Base-by-base conservation (phyloP, 2,113 vertebrate species). In the Hirundichthys speculiger region DNA sequence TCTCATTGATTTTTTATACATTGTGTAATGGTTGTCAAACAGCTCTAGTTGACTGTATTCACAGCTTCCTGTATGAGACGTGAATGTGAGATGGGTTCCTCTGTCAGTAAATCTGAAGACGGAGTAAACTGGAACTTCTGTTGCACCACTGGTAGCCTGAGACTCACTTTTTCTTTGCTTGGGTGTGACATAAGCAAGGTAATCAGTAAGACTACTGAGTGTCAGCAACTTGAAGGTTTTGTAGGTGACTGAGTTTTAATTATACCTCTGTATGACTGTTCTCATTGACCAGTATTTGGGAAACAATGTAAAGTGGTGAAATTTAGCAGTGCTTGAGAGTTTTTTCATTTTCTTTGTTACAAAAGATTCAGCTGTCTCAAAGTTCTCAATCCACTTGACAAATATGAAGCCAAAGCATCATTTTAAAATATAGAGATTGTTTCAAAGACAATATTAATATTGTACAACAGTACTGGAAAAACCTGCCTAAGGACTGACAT, bases 71-170 rank as follows among this genome's bases (percentile, higher is more conserved):
- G 77, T 56, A 48, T 73, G 62, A 72, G 73, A 80, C 49, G 18
- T 78, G 73, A 79, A 70, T 73, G 75, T 82, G 75, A 68, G 81
- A 77, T 71, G 65, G 59, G 64, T 82, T 27, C 25, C 54, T 70
- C 62, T 63, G 48, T 53, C 30, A 34, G 30, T 34, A 10, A 34
- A 34, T n/a, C n/a, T n/a, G n/a, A n/a, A n/a, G n/a, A n/a, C n/a
- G n/a, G 30, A 34, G 30, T 27, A 27, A 6, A 27, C 3, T 34
- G n/a, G n/a, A n/a, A n/a, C n/a, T n/a, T n/a, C n/a, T n/a, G n/a
- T n/a, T n/a, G n/a, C n/a, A n/a, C n/a, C n/a, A n/a, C n/a, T n/a
- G n/a, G n/a, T n/a, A n/a, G n/a, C n/a, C n/a, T n/a, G n/a, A 73
- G 20, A 60, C 57, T 61, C 21, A 9, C 14, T 53, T 12, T 63